Evolutionary conservation across 2,888 invertebrate species (phyloP), one percentile per base, ranked within the genome.

Genomic region (Sarcophaga rosellei): DNA sequence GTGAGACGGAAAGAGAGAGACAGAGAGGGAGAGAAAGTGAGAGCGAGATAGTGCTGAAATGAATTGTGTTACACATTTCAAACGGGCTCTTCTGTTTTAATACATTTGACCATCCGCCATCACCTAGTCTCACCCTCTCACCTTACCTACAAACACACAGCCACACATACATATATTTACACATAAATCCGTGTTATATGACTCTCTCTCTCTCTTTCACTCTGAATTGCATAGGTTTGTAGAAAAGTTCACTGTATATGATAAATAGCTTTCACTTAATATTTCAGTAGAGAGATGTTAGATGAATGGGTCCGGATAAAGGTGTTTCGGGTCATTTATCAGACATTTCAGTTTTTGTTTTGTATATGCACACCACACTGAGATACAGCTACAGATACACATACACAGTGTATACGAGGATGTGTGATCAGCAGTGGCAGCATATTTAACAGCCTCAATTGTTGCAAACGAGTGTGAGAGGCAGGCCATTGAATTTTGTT

Each of bases 251-350:
- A 61, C 76, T 81, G 53, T 81, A 88, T 90, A 91, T 91, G 91
- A 91, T 91, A 91, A 91, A 91, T 91, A 90, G 91, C 91, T 91
- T 91, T 91, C 91, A 91, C 91, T 91, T 91, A 91, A 90, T 91
- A 77, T 76, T 72, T 83, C 65, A 83, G 77, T 74, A 81, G 80
- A 68, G 80, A 81, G 80, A 81, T 74, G 80, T 66, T 25, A 81
- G 80, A 81, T 81, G 80, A 81, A 81, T 81, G 73, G 80, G 80
- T 73, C 62, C 80, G 82, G 82, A 81, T 78, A 89, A 91, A 91
- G 91, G 92, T 91, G 90, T 89, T 90, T 90, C 90, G 91, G 91
- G 91, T 91, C 90, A 91, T 91, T 91, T 91, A 91, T 91, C 91
- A 91, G 91, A 89, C 89, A 89, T 90, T 87, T 75, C 81, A 44